Evolutionary conservation across 1,140 invertebrate genomes (phyloP).

Genomic region (Neodiprion pinetum): DNA sequence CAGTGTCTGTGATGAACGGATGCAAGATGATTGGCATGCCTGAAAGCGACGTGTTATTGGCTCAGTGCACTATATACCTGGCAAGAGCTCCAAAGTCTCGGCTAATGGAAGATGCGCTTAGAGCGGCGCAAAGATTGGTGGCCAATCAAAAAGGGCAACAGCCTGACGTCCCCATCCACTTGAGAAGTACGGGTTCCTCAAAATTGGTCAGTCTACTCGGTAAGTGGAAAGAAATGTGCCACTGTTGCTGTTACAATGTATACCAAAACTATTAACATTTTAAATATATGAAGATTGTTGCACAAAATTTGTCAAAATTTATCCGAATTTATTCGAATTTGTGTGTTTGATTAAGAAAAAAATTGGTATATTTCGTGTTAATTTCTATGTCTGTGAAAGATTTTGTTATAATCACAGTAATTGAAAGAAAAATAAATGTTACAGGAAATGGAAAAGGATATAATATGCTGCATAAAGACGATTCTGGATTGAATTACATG

Average conservation of each 20-base stretch:
- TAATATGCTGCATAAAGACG: constrained; percentile 64
- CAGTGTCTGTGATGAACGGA: constrained; percentile 77
- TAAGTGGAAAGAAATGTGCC: constrained; percentile 38
- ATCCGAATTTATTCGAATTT: too few species aligned
- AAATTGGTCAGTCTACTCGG: constrained; percentile 81
- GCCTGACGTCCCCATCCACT: constrained; percentile 76
- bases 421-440: constrained; percentile 24
- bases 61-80: constrained; percentile 79
- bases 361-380: too few species aligned
- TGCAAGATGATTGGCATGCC: constrained; percentile 85
- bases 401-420: too few species aligned
- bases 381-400: too few species aligned
- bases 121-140: constrained; percentile 65
- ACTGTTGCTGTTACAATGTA: constrained; percentile 2
- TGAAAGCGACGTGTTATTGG: constrained; percentile 79
- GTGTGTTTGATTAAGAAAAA: too few species aligned
- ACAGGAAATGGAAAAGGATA: constrained; percentile 72
- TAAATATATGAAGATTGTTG: neutral
- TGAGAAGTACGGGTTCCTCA: constrained; percentile 78
- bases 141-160: constrained; percentile 71
- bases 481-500: constrained; percentile 69
- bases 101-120: constrained; percentile 74
- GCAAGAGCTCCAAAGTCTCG: constrained; percentile 79
- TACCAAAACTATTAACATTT: constrained; percentile 16
- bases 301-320: neutral